A percentile compares a stretch with the other conserved stretches of the same genome.
These are phyloP conservation scores for Teleiodes luculella DNA, from an alignment of 2,888 invertebrate species.

Conservation along the genomic window DNA sequence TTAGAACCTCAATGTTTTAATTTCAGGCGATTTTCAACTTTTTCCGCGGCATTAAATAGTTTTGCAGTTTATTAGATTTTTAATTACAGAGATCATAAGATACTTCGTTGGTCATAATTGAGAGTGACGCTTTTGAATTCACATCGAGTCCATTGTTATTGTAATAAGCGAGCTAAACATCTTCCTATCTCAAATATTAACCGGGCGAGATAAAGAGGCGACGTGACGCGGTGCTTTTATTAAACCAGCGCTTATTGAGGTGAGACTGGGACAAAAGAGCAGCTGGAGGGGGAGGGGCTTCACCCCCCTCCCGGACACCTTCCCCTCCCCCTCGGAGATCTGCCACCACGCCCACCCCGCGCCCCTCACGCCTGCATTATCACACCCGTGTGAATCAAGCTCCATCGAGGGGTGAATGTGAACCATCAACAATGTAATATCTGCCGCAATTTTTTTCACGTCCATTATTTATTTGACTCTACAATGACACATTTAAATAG, in stretches of 20 bases:
- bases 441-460: constrained; percentile 62
- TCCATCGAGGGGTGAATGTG: constrained; percentile 50
- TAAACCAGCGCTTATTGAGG: constrained; percentile 56
- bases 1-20: no score
- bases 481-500: constrained; percentile 52
- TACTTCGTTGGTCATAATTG: not conserved
- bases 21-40: no score
- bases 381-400: constrained; percentile 63
- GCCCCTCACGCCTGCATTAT: constrained; percentile 43
- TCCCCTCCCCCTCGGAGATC: constrained; percentile 27
- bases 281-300: constrained; percentile 45
- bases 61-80: not conserved
- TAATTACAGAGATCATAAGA: not conserved
- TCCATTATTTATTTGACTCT: constrained; percentile 46
- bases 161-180: not conserved
- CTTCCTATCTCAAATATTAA: constrained; percentile 9
- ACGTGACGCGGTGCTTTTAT: constrained; percentile 48
- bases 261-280: constrained; percentile 50
- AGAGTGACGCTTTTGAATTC: constrained; percentile 19
- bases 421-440: constrained; percentile 55
- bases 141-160: constrained; percentile 1
- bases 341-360: constrained; percentile 63
- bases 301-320: constrained; percentile 25
- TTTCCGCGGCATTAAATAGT: no score
- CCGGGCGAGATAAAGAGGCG: constrained; percentile 35